Evolutionary conservation across 2,797 vertebrate species (phyloP).

Genomic region (Tarsius wallacei): DNA sequence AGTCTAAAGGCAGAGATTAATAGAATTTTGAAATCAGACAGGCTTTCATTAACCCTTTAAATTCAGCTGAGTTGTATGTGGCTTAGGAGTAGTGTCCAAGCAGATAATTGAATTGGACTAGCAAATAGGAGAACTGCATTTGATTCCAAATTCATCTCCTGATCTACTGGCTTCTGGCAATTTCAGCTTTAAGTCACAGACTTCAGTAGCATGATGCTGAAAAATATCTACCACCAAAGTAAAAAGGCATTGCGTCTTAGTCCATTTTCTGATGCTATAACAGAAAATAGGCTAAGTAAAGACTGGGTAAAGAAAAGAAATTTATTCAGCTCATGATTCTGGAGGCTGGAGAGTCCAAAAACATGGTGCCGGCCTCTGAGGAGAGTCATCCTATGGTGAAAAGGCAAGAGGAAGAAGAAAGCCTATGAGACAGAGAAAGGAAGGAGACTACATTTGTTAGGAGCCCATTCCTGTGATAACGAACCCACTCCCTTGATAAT

Average conservation of each 20-base stretch:
- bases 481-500: too few species aligned
- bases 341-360: not conserved
- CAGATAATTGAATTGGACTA: constrained; percentile 3
- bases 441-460: not conserved
- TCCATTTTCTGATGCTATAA: not conserved
- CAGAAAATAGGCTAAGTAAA: not conserved
- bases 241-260: not conserved
- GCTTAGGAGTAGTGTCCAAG: constrained; percentile 12
- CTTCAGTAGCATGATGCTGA: not conserved
- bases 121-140: not conserved
- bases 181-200: constrained; percentile 32
- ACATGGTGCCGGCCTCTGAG: not conserved
- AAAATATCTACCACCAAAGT: not conserved
- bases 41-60: constrained; percentile 30
- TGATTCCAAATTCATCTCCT: constrained; percentile 52
- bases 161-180: not conserved
- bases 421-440: not conserved
- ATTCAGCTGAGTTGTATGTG: not conserved
- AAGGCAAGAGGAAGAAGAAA: not conserved
- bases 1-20: constrained; percentile 31
- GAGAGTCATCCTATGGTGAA: not conserved
- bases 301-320: not conserved
- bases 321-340: not conserved
- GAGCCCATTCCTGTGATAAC: not conserved
- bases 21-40: constrained; percentile 46